phyloP scores from a whole-genome alignment of 2,797 vertebrate species.

The Acipenser transmontanus region DNA sequence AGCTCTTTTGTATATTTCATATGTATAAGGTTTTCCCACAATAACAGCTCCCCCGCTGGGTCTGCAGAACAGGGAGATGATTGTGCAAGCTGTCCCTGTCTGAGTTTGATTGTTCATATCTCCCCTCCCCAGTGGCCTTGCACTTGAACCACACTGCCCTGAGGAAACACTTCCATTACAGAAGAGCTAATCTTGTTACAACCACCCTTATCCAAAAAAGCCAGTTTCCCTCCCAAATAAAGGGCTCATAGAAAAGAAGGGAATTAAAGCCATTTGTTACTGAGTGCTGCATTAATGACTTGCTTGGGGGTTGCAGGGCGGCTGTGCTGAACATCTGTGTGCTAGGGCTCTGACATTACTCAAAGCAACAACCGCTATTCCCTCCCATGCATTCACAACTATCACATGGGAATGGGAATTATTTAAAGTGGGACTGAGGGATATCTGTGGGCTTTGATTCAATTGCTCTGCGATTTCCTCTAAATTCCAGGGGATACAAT shows the following conservation, averaged over 20 bases:
- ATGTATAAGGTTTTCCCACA: conserved; percentile 23
- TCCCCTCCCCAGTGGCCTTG: conserved; percentile 20
- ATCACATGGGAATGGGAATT: conserved; percentile 5
- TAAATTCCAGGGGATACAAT: conserved; percentile 2
- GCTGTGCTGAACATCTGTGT: background rate
- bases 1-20: conserved; percentile 26
- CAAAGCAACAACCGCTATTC: background rate
- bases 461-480: conserved; percentile 7
- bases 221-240: conserved; percentile 13
- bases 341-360: background rate
- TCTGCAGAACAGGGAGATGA: conserved; percentile 33
- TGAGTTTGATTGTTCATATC: conserved; percentile 23
- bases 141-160: conserved; percentile 26
- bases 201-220: conserved; percentile 26
- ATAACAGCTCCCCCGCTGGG: conserved; percentile 30
- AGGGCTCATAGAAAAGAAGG: conserved; percentile 15
- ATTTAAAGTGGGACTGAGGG: background rate
- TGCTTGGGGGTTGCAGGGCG: background rate
- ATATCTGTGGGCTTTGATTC: background rate
- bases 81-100: conserved; percentile 30
- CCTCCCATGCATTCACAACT: conserved; percentile 3
- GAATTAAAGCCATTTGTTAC: conserved; percentile 14
- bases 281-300: background rate
- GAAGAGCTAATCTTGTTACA: conserved; percentile 46
- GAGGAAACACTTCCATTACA: conserved; percentile 41